Percentiles rank a stretch among this genome's conserved stretches.
phyloP scores from a whole-genome alignment of 2,797 vertebrate genomes.

The Malacoraja senta region DNA sequence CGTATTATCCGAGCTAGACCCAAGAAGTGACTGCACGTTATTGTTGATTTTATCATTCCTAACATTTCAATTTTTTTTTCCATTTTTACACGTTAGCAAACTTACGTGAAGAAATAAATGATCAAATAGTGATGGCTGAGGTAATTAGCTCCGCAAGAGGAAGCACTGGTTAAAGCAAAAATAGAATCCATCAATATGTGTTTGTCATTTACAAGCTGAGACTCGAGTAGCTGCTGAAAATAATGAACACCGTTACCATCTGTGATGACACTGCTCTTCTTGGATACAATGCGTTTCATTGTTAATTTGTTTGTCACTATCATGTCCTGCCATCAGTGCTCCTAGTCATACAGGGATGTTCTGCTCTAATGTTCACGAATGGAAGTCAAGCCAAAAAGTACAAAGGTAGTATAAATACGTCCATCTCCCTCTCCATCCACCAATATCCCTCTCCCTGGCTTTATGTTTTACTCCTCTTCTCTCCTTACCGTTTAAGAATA shows the following conservation, averaged over 20 bases:
- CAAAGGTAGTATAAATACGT: not conserved
- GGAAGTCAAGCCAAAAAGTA: not conserved
- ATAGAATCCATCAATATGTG: slow-evolving; percentile 5
- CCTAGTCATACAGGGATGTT: not conserved
- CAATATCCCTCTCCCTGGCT: too few species aligned
- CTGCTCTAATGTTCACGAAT: not conserved
- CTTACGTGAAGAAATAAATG: not conserved
- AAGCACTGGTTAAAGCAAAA: not conserved
- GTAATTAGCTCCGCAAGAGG: not conserved
- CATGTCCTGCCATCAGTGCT: not conserved
- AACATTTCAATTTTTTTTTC: not conserved
- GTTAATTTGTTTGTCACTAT: slow-evolving; percentile 5
- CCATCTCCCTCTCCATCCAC: too few species aligned
- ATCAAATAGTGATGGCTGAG: slow-evolving; percentile 22
- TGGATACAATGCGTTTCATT: slow-evolving; percentile 1
- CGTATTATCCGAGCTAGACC: not conserved
- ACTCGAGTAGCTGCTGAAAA: slow-evolving; percentile 3
- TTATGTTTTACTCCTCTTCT: too few species aligned
- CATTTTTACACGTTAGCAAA: too few species aligned
- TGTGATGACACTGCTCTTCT: slow-evolving; percentile 4
- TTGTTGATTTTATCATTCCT: not conserved
- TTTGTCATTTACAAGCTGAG: slow-evolving; percentile 16
- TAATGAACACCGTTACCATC: not conserved
- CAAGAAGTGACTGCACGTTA: not conserved
- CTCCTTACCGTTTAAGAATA: too few species aligned